Evolutionary conservation across 2,113 vertebrate species (phyloP), one percentile per base, ranked within the genome.

Genomic region (Rhadina sibilatrix): DNA sequence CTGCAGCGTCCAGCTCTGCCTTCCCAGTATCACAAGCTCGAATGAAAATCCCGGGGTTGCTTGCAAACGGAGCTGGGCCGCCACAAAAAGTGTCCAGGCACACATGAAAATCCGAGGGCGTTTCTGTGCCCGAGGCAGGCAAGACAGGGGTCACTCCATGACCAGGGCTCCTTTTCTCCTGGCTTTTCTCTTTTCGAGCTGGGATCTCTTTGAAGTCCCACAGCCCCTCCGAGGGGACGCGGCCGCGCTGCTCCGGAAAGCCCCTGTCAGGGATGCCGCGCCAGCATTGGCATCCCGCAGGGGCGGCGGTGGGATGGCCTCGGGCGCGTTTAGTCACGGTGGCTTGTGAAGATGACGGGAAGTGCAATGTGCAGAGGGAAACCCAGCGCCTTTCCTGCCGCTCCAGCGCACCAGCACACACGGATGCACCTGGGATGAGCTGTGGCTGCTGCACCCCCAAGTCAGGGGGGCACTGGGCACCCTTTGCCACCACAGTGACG

Each of bases 1-100:
- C 70, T 5, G 42, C 56, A 22, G 35, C 2, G 3, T 2, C 53
- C 61, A 6, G 65, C 66, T 38, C 52, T 7, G 2, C 15, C 4
- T n/a, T 35, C 79, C 83, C 20, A 0, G 1, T 4, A 23, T 20
- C 87, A 11, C 1, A 1, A n/a, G 9, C 71, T 46, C 1, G 0
- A 11, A 24, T 6, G 2, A 40, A 83, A 63, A 17, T 25, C 52
- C 23, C 0, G 0, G 28, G 5, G 15, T 15, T 5, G 4, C 61
- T 82, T 1, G 0, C 61, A 24, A 54, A 50, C 0, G 12, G 5
- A 54, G 69, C 52, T 0, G 4, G n/a, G 79, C 75, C 13, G 70
- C 66, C 20, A 23, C 89, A 86, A 17, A 77, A 74, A 35, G 15
- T 25, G 3, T 24, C 93, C 89, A 65, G 80, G 72, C 59, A 72